Percentiles rank a stretch among this genome's conserved stretches.
These are phyloP conservation scores for Biston betularia DNA, from an alignment of 2,888 invertebrate species.

Conservation along the genomic window DNA sequence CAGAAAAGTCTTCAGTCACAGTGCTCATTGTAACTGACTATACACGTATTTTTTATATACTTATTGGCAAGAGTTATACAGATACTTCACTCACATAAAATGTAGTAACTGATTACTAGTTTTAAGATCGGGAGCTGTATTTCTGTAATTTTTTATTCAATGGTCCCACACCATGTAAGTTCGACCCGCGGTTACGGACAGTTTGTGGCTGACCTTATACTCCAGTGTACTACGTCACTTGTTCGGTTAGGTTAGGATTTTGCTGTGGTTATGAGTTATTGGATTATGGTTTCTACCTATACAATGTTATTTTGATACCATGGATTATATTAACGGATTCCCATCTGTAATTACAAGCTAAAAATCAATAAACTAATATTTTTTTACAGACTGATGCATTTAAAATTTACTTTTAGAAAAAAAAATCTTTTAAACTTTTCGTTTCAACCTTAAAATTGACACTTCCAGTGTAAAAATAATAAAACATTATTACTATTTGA, in stretches of 20 bases:
- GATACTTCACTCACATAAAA: too few relatives aligned
- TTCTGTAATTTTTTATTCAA: conserved; percentile 19
- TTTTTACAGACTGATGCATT: too few relatives aligned
- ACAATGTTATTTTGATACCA: neutral
- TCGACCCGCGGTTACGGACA: conserved; percentile 61
- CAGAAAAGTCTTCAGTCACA: too few relatives aligned
- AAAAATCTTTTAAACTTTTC: too few relatives aligned
- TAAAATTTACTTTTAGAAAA: too few relatives aligned
- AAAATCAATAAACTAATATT: too few relatives aligned
- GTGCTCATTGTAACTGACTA: too few relatives aligned
- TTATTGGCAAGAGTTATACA: too few relatives aligned
- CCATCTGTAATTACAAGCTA: too few relatives aligned
- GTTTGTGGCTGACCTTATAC: conserved; percentile 63
- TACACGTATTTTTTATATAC: too few relatives aligned
- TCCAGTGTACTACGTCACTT: conserved; percentile 49
- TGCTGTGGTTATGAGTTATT: conserved; percentile 28
- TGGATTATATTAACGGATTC: neutral
- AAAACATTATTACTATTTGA: neutral
- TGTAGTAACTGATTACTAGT: neutral
- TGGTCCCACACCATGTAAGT: conserved; percentile 58
- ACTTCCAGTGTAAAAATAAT: neutral
- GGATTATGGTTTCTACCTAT: conserved; percentile 1
- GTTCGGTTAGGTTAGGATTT: conserved; percentile 38
- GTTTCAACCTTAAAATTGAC: neutral
- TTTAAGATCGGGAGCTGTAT: neutral